Evolutionary conservation across 2,113 vertebrate species (phyloP).

Genomic region (Eonycteris spelaea): DNA sequence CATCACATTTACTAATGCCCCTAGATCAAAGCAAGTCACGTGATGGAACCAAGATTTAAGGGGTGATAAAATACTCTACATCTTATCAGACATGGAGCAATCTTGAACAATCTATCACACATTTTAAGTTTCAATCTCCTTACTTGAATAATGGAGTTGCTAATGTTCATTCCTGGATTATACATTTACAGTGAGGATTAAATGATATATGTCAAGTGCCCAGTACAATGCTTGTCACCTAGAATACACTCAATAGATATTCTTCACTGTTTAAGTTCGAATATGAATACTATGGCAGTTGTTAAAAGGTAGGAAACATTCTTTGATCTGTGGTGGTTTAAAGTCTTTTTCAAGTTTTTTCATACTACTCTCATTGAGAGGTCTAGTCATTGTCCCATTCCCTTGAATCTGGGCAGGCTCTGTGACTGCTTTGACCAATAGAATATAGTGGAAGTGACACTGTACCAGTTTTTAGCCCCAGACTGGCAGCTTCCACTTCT

Average conservation of each 20-base stretch:
- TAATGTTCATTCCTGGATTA: neutral
- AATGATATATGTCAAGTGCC: neutral
- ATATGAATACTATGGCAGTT: neutral
- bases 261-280: neutral
- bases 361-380: neutral
- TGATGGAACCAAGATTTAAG: neutral
- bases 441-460: neutral
- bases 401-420: neutral
- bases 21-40: neutral
- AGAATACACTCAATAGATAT: neutral
- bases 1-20: neutral
- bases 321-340: neutral
- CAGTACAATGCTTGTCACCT: neutral
- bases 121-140: neutral
- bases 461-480: neutral
- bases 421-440: neutral
- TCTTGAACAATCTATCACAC: neutral
- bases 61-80: neutral
- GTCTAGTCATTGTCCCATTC: neutral
- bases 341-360: neutral
- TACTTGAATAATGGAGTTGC: neutral
- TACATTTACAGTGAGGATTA: neutral
- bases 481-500: neutral
- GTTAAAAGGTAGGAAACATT: neutral
- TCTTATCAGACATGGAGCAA: neutral